These are phyloP conservation scores for Norana najaformis DNA, from an alignment of 2,888 invertebrate species.

Conservation along the genomic window DNA sequence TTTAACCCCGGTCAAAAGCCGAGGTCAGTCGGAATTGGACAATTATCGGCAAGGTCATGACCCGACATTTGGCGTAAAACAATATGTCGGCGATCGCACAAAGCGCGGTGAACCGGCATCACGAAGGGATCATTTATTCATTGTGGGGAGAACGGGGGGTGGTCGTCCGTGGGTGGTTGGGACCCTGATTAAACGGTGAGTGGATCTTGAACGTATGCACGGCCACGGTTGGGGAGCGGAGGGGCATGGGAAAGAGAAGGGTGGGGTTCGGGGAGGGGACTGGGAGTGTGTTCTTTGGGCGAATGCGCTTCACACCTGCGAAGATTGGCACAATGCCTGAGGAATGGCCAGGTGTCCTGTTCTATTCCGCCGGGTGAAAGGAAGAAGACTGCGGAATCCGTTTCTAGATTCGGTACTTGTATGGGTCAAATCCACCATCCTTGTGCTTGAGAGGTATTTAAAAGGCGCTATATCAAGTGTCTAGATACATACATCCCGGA, in stretches of 20 bases:
- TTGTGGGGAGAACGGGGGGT: not conserved
- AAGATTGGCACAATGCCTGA: not conserved
- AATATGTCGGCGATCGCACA: conserved; percentile 17
- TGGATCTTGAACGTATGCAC: conserved; percentile 16
- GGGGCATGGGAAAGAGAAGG: not conserved
- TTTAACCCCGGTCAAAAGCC: conserved; percentile 8
- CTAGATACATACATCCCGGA: too few species aligned
- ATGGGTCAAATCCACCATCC: too few species aligned
- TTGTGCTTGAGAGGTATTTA: too few species aligned
- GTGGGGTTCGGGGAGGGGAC: too few species aligned
- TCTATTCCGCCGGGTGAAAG: too few species aligned
- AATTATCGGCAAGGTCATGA: conserved; percentile 22
- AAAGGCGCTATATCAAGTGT: too few species aligned
- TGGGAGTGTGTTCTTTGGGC: not conserved
- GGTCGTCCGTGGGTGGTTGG: not conserved
- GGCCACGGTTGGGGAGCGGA: not conserved
- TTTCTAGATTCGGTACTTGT: too few species aligned
- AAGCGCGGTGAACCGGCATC: not conserved
- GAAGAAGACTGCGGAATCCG: not conserved
- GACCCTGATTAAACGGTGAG: conserved; percentile 14
- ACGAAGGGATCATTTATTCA: conserved; percentile 13
- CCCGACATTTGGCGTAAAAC: conserved; percentile 25
- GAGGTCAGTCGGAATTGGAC: conserved; percentile 9
- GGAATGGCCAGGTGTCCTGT: not conserved
- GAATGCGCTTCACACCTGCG: conserved; percentile 13